Evolutionary conservation across 2,113 vertebrate species (phyloP).

Genomic region (Barnardius zonarius): DNA sequence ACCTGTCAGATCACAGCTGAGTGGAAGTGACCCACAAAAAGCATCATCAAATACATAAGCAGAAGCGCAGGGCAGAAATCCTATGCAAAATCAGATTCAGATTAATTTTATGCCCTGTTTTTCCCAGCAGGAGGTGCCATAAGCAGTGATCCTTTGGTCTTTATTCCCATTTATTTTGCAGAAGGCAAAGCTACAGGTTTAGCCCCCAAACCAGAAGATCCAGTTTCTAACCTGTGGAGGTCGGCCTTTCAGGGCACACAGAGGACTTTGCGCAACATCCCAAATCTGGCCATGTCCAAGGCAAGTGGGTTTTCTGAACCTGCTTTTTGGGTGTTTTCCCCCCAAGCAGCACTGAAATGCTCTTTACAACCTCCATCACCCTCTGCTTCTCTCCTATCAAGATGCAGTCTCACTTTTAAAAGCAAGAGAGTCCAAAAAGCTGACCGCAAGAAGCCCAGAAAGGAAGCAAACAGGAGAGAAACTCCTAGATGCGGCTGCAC

Average conservation of each 20-base stretch:
- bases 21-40: background rate
- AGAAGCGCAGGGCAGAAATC: background rate
- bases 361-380: background rate
- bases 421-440: background rate
- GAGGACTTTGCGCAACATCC: background rate
- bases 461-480: background rate
- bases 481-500: background rate
- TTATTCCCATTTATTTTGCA: background rate
- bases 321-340: accelerated
- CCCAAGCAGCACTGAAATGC: background rate
- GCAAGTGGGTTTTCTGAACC: background rate
- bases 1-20: background rate
- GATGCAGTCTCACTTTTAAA: background rate
- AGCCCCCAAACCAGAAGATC: background rate
- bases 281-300: background rate
- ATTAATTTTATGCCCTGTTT: background rate
- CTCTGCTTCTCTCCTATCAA: background rate
- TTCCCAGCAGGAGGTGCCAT: accelerated
- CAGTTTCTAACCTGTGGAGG: background rate
- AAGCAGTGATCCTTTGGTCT: background rate
- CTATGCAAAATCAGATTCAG: background rate
- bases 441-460: background rate
- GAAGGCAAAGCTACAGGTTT: background rate
- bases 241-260: background rate
- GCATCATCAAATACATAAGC: background rate